Conservation (phyloP, 1,140 invertebrate species). For the Mizuhopecten yessoensis region DNA sequence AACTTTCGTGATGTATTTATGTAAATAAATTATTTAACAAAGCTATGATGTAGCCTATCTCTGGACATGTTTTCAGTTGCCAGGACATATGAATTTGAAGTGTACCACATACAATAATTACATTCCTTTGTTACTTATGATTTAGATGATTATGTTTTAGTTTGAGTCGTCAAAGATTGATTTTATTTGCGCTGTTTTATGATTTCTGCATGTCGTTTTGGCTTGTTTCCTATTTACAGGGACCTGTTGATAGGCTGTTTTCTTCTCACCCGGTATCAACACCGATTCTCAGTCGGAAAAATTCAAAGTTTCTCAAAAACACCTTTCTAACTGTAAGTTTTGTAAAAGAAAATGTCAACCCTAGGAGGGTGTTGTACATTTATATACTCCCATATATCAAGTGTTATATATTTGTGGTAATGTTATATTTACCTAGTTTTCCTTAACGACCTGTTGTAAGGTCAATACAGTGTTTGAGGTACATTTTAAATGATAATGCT, state of each 20-base stretch:
- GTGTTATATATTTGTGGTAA: not conserved
- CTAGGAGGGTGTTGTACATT: slow-evolving; percentile 25
- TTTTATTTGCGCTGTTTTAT: slow-evolving; percentile 54
- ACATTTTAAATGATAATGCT: slow-evolving; percentile 1
- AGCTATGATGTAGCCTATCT: too few relatives aligned
- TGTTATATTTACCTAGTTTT: not conserved
- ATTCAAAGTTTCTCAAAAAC: slow-evolving; percentile 80
- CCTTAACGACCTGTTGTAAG: slow-evolving; percentile 31
- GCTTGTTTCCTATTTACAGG: slow-evolving; percentile 60
- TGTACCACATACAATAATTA: not conserved
- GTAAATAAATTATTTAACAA: too few relatives aligned
- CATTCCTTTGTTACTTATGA: not conserved
- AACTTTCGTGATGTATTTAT: too few relatives aligned
- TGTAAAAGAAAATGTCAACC: not conserved
- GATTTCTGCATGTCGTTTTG: slow-evolving; percentile 65
- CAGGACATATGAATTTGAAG: not conserved
- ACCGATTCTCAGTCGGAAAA: slow-evolving; percentile 80
- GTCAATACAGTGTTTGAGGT: not conserved
- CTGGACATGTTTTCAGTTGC: not conserved
- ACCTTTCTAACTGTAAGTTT: slow-evolving; percentile 80
- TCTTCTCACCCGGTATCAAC: slow-evolving; percentile 71
- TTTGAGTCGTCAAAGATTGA: not conserved
- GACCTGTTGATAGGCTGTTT: slow-evolving; percentile 64
- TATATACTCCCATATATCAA: slow-evolving; percentile 2
- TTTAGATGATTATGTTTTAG: slow-evolving; percentile 27